phyloP scores from a whole-genome alignment of 2,888 invertebrate species.

The Lochmaea crataegi region DNA sequence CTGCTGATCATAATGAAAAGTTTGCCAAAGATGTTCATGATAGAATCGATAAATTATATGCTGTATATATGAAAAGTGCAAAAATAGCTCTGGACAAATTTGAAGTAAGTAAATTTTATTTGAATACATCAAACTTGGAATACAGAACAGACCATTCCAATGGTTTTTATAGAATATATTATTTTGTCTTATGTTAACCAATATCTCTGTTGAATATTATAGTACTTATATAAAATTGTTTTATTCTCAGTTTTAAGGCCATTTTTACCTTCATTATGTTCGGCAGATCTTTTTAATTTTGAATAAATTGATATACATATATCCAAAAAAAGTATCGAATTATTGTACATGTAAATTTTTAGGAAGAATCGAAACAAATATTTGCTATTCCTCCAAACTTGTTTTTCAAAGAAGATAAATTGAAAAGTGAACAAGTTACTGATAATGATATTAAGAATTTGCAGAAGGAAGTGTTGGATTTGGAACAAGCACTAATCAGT shows the following conservation, averaged over 20 bases:
- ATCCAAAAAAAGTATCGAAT: background rate
- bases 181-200: background rate
- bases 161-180: background rate
- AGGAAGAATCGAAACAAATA: conserved; percentile 38
- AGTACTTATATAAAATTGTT: too few relatives aligned
- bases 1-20: background rate
- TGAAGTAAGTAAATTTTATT: conserved; percentile 31
- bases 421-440: conserved; percentile 25
- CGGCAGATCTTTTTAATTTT: too few relatives aligned
- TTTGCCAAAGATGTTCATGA: conserved; percentile 17
- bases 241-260: too few relatives aligned
- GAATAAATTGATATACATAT: background rate
- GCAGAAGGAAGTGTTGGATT: conserved; percentile 29
- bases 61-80: conserved; percentile 31
- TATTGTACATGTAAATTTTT: conserved; percentile 7
- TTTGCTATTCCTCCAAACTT: conserved; percentile 43
- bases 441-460: conserved; percentile 37
- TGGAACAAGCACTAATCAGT: conserved; percentile 34
- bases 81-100: conserved; percentile 31
- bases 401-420: conserved; percentile 37
- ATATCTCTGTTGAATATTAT: too few relatives aligned
- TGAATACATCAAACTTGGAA: background rate
- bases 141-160: too few relatives aligned
- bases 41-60: conserved; percentile 34
- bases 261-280: too few relatives aligned